phyloP scores from a whole-genome alignment of 2,888 invertebrate species.

The Heliconius ismenius region DNA sequence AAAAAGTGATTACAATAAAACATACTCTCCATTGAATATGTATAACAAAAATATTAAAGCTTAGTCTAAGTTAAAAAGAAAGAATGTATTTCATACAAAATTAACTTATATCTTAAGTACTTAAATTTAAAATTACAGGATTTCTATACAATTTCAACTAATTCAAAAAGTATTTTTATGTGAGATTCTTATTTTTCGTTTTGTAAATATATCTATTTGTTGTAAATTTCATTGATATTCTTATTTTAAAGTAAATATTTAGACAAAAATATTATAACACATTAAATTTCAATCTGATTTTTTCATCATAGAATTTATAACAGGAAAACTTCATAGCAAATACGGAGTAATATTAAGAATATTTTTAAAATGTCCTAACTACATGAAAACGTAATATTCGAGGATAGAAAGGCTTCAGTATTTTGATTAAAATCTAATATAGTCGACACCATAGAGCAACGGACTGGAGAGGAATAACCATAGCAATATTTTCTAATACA shows the following conservation, averaged over 20 bases:
- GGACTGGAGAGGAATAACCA: neutral
- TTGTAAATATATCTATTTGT: neutral
- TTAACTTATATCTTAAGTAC: conserved; percentile 35
- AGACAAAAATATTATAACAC: neutral
- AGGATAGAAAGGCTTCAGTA: neutral
- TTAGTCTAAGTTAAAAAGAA: conserved; percentile 43
- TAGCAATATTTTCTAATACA: neutral
- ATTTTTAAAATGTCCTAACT: conserved; percentile 22
- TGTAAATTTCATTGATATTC: neutral
- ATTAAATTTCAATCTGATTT: neutral
- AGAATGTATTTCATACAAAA: conserved; percentile 61
- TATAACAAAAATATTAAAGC: conserved; percentile 40
- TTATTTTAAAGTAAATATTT: neutral
- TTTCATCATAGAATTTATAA: neutral
- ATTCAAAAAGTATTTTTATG: neutral
- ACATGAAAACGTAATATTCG: conserved; percentile 34
- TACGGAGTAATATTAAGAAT: conserved; percentile 22
- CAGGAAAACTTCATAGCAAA: conserved; percentile 12
- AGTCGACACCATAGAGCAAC: neutral
- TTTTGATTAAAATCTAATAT: neutral
- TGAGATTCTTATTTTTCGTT: neutral
- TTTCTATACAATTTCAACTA: conserved; percentile 12
- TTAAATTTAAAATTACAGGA: conserved; percentile 43
- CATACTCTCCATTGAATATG: conserved; percentile 10
- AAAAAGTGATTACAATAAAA: conserved; percentile 12